phyloP scores from a whole-genome alignment of 2,113 vertebrate genomes.

The Melanerpes aurifrons region DNA sequence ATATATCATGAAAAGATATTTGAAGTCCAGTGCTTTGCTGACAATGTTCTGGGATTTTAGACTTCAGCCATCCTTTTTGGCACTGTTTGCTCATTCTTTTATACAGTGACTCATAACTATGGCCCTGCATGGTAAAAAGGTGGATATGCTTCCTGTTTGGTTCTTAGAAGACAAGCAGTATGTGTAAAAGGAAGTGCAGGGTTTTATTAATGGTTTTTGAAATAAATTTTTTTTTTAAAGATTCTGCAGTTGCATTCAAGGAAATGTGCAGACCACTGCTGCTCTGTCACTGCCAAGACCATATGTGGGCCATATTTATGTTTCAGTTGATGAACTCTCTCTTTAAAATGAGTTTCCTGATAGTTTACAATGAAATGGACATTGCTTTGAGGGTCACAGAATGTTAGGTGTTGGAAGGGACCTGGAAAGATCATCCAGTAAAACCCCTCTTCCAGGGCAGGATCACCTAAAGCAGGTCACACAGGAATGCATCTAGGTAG shows the following conservation, averaged over 20 bases:
- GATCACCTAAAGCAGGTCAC: too few species aligned
- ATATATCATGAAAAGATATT: background rate
- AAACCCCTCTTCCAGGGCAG: too few species aligned
- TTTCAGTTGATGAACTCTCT: background rate
- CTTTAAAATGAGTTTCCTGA: background rate
- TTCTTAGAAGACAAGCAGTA: rapidly evolving
- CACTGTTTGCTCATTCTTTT: background rate
- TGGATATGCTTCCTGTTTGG: background rate
- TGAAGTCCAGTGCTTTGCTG: background rate
- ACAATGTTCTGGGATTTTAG: rapidly evolving
- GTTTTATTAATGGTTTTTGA: background rate
- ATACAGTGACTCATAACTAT: background rate
- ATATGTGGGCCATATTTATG: background rate
- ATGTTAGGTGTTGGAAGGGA: too few species aligned
- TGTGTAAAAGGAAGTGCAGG: background rate
- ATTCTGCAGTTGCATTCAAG: background rate
- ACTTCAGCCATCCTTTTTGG: background rate
- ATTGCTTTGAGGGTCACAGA: background rate
- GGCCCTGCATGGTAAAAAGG: background rate
- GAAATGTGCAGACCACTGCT: background rate
- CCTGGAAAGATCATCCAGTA: too few species aligned
- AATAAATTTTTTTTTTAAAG: background rate
- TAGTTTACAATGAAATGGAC: background rate
- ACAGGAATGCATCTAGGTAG: too few species aligned
- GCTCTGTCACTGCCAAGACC: background rate